Conservation (phyloP, 92 coral and sea anemone genomes). For the Heteractis magnifica region DNA sequence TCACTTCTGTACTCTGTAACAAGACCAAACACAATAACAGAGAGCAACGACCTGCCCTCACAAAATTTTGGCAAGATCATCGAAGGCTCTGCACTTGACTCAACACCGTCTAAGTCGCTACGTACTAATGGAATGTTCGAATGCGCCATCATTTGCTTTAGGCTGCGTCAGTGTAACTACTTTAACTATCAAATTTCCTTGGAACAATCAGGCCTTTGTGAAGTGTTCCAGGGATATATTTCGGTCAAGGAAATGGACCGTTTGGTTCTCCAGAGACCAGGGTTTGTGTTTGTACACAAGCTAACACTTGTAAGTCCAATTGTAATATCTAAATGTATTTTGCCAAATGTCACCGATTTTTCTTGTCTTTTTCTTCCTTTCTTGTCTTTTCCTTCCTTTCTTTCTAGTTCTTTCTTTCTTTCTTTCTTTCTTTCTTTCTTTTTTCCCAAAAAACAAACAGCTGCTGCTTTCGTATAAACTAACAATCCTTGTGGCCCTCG, state of each 20-base stretch:
- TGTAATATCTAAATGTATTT: not conserved
- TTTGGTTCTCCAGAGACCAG: not conserved
- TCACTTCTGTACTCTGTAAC: not conserved
- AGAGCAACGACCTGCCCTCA: not conserved
- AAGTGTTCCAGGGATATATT: not conserved
- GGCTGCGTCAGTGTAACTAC: not conserved
- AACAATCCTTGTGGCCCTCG: too few relatives aligned
- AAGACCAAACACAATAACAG: not conserved
- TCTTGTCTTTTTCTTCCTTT: too few relatives aligned
- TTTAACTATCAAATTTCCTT: conserved; percentile 6
- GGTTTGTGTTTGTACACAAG: conserved; percentile 1
- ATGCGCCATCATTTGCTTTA: not conserved
- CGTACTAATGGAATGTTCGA: not conserved
- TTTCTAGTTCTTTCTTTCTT: too few relatives aligned
- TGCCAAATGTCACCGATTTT: too few relatives aligned
- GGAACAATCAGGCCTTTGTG: not conserved
- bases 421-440: too few relatives aligned
- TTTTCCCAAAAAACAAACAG: too few relatives aligned
- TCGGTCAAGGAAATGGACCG: not conserved
- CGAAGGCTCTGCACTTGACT: not conserved
- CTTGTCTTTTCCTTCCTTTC: too few relatives aligned
- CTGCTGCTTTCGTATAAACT: too few relatives aligned
- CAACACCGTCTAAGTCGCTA: not conserved
- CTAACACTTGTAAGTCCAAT: not conserved
- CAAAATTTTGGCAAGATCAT: not conserved